Evolutionary conservation across 1,140 invertebrate genomes (phyloP).

Genomic region (Lepidurus arcticus): DNA sequence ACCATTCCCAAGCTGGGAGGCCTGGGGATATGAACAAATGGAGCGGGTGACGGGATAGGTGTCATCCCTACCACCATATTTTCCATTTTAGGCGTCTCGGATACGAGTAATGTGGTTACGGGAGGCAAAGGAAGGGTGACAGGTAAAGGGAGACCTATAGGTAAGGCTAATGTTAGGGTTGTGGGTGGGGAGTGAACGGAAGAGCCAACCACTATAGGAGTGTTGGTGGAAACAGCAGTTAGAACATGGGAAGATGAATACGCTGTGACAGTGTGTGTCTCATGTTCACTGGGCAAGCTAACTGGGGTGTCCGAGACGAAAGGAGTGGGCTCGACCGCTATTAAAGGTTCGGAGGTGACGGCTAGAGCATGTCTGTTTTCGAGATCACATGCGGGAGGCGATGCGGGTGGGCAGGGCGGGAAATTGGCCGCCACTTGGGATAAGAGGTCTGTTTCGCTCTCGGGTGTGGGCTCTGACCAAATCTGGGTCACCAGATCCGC

Average conservation of each 20-base stretch:
- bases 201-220: background rate
- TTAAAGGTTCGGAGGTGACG: background rate
- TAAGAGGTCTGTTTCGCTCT: too few species aligned
- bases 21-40: background rate
- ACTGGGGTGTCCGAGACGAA: background rate
- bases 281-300: background rate
- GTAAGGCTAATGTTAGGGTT: constrained; percentile 31
- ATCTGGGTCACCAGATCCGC: too few species aligned
- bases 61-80: background rate
- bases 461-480: too few species aligned
- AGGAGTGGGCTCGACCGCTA: background rate
- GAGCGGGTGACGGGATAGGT: background rate
- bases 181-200: constrained; percentile 16
- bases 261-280: background rate
- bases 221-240: background rate
- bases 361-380: background rate
- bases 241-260: background rate
- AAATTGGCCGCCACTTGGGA: too few species aligned
- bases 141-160: constrained; percentile 32
- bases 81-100: constrained; percentile 25
- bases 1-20: background rate
- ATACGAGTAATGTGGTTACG: constrained; percentile 28
- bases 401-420: too few species aligned
- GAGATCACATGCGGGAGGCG: too few species aligned
- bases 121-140: constrained; percentile 33